Conservation (phyloP, 2,888 invertebrate species). For the Tortricodes alternella region DNA sequence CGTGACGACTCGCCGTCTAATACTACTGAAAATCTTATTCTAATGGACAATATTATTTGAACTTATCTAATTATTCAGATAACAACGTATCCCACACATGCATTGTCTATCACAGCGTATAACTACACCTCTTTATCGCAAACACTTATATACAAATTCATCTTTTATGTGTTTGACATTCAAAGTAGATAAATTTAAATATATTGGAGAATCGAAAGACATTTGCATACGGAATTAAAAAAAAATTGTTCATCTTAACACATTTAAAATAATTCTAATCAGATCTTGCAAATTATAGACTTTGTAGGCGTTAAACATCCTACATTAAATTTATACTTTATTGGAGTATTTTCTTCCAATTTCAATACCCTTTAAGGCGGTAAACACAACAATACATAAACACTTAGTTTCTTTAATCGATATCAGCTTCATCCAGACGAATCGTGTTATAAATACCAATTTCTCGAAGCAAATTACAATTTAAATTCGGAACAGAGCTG, state of each 20-base stretch:
- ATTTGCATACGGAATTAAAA: neutral
- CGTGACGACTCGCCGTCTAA: neutral
- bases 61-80: slow-evolving; percentile 17
- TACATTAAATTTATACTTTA: neutral
- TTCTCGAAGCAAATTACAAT: no score
- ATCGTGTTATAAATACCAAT: no score
- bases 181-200: neutral
- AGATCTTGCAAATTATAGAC: slow-evolving; percentile 8
- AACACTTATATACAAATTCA: slow-evolving; percentile 3
- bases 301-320: neutral
- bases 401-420: neutral
- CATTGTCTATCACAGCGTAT: slow-evolving; percentile 67
- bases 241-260: neutral
- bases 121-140: slow-evolving; percentile 21
- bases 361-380: neutral
- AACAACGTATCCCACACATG: slow-evolving; percentile 34
- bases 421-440: no score
- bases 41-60: slow-evolving; percentile 14
- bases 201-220: neutral
- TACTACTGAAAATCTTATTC: slow-evolving; percentile 12
- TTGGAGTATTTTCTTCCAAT: slow-evolving; percentile 2
- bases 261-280: slow-evolving; percentile 10
- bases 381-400: neutral
- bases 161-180: neutral
- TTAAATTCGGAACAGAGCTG: no score